Evolutionary conservation across 2,888 invertebrate genomes (phyloP), one percentile per base, ranked within the genome.

Genomic region (Amiota communis): DNA sequence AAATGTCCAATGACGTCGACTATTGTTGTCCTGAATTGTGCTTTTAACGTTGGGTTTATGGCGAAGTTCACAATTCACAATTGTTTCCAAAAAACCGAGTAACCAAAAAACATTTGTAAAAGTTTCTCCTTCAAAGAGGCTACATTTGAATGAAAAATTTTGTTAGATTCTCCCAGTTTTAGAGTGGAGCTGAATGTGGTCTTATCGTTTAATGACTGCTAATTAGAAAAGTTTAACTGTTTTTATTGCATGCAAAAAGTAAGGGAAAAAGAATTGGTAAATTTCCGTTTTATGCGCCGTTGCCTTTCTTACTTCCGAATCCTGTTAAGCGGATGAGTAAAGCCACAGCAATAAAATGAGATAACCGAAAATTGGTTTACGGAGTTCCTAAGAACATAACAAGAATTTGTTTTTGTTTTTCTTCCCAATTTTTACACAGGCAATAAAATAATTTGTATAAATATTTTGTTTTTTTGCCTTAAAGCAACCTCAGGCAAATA

Each of bases 391-490:
- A 56, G 59, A n/a, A 46, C 74, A 8, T 9, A 46, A 49, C 47
- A 49, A 47, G n/a, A 15, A 48, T n/a, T 53, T 53, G 6, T 53
- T 53, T 53, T 12, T n/a, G 53, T 11, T 53, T 57, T 59, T 59
- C 11, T 17, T 59, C 20, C 12, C 11, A 11, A n/a, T 59, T 59
- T 20, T 20, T 13, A 53, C n/a, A 53, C 8, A 12, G 71, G 80
- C 74, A 80, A 80, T 80, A 79, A 79, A 83, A 81, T 77, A 83
- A 81, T 81, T 81, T 63, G 83, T 83, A 76, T 36, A 36, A 6
- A 36, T 36, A 36, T 36, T 36, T 36, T 36, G 36, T 23, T 79
- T 77, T 63, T 76, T 70, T 73, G 70, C 69, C n/a, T 15, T 6
- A 36, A 36, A 36, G 2, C 36, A 6, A 36, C 36, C 36, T 36